These are phyloP conservation scores for Ammodytes marinus DNA, from an alignment of 2,113 vertebrate species.

Conservation along the genomic window DNA sequence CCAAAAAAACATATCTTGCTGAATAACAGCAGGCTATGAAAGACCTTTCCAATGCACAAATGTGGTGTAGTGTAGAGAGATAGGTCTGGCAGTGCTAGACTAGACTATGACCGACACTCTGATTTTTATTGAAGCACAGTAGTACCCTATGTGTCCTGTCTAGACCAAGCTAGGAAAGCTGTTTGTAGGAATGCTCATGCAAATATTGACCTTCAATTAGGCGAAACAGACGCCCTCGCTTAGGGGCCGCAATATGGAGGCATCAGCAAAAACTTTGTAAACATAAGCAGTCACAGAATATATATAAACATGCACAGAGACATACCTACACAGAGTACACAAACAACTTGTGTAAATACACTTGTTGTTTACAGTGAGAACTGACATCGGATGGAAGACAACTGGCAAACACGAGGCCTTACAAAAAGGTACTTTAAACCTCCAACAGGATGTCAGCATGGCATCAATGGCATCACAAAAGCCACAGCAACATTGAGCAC, in stretches of 20 bases:
- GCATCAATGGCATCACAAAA: slow-evolving; percentile 10
- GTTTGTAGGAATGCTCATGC: slow-evolving; percentile 75
- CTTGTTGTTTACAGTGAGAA: slow-evolving; percentile 12
- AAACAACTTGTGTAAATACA: slow-evolving; percentile 49
- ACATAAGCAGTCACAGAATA: slow-evolving; percentile 65
- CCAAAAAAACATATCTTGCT: slow-evolving; percentile 9
- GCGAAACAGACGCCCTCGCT: slow-evolving; percentile 69
- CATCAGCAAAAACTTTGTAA: slow-evolving; percentile 68
- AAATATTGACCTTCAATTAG: slow-evolving; percentile 84
- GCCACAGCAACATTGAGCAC: slow-evolving; percentile 46
- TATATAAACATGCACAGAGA: slow-evolving; percentile 54
- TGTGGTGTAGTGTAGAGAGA: neutral
- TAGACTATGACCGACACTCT: slow-evolving; percentile 58
- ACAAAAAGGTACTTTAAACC: slow-evolving; percentile 31
- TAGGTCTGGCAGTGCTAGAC: slow-evolving; percentile 22
- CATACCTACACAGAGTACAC: slow-evolving; percentile 38
- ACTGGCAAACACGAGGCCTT: slow-evolving; percentile 15
- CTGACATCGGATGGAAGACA: slow-evolving; percentile 41
- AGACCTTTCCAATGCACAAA: slow-evolving; percentile 14
- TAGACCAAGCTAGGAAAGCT: slow-evolving; percentile 54
- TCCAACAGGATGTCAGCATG: slow-evolving; percentile 50
- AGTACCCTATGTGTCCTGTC: slow-evolving; percentile 63
- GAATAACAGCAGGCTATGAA: slow-evolving; percentile 12
- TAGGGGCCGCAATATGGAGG: slow-evolving; percentile 61
- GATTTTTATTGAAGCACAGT: slow-evolving; percentile 68